Percentiles rank a stretch among this genome's conserved stretches.
Evolutionary conservation across 1,140 invertebrate genomes (phyloP).

Genomic region (Brevipalpus yothersi): DNA sequence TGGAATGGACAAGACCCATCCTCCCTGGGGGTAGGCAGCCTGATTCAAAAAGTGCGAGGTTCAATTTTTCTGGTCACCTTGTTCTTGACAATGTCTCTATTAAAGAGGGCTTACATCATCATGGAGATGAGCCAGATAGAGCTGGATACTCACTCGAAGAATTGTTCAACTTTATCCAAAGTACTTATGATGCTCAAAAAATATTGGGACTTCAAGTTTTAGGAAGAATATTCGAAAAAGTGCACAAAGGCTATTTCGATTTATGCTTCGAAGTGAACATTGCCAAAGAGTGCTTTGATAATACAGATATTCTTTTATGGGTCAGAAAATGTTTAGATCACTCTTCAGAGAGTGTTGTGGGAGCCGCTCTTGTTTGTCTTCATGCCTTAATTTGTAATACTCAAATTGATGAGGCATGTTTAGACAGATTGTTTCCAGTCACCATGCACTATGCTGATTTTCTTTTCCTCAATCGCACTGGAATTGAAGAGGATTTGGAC

Average conservation of each 20-base stretch:
- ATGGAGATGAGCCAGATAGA: constrained; percentile 9
- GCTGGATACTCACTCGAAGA: constrained; percentile 12
- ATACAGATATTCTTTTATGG: neutral
- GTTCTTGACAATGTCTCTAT: constrained; percentile 2
- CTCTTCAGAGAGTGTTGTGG: constrained; percentile 1
- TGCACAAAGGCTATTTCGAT: constrained; percentile 7
- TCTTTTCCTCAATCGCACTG: neutral
- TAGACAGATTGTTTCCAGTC: constrained; percentile 8
- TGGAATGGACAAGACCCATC: constrained; percentile 8
- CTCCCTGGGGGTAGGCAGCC: neutral
- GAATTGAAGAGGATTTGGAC: neutral
- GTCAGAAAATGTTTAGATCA: constrained; percentile 7
- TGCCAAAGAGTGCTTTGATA: constrained; percentile 1
- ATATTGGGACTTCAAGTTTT: constrained; percentile 9
- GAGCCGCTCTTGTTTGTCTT: constrained; percentile 5
- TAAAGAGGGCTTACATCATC: constrained; percentile 10
- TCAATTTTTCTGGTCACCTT: constrained; percentile 11
- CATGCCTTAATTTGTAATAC: constrained; percentile 11
- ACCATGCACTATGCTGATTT: neutral
- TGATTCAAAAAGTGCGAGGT: constrained; percentile 3
- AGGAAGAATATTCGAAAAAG: constrained; percentile 7
- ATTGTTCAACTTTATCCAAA: constrained; percentile 8
- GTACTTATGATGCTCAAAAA: constrained; percentile 7
- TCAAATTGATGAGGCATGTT: constrained; percentile 5
- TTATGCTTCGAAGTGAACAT: constrained; percentile 2